Percentiles rank a stretch among this genome's conserved stretches.
Evolutionary conservation across 2,113 vertebrate genomes (phyloP).

Genomic region (Tetrax tetrax): DNA sequence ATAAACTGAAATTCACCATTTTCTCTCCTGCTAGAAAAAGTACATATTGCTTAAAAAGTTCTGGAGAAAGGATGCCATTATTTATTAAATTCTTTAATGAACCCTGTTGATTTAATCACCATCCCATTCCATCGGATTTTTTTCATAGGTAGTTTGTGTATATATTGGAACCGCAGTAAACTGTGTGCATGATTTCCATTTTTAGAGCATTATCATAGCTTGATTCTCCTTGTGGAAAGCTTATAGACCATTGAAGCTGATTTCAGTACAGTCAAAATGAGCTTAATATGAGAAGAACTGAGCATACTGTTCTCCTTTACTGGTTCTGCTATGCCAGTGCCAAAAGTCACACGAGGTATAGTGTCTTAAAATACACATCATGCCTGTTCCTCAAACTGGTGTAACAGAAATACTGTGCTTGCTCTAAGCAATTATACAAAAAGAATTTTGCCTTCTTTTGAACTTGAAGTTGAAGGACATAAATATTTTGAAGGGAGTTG

Average conservation of each 20-base stretch:
- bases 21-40: neutral
- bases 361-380: neutral
- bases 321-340: neutral
- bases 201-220: neutral
- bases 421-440: neutral
- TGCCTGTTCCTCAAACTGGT: neutral
- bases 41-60: neutral
- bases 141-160: neutral
- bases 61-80: neutral
- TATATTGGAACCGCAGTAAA: neutral
- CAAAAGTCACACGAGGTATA: neutral
- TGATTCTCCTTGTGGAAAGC: neutral
- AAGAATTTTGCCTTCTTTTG: constrained; percentile 44
- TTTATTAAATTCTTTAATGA: neutral
- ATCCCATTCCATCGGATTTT: neutral
- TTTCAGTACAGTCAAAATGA: neutral
- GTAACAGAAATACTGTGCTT: constrained; percentile 12
- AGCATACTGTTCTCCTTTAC: neutral
- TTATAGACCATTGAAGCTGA: neutral
- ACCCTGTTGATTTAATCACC: neutral
- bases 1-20: neutral
- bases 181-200: accelerated
- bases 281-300: neutral
- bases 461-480: constrained; percentile 48
- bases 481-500: constrained; percentile 61